Evolutionary conservation across 2,113 vertebrate species (phyloP), one percentile per base, ranked within the genome.

Genomic region (Alligator mississippiensis): DNA sequence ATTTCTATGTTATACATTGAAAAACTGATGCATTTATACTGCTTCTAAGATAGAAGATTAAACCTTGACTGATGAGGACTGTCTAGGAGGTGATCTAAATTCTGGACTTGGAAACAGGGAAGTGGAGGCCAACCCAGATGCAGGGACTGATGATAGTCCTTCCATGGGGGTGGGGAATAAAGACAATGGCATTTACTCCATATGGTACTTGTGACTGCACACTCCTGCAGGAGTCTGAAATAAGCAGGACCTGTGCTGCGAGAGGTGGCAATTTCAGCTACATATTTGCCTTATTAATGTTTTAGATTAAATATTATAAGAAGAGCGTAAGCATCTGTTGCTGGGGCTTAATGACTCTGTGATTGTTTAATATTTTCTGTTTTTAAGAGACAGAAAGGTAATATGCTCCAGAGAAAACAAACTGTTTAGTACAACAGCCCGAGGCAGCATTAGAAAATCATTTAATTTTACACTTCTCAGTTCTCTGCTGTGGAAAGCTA

Each of bases 401-500:
- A 82, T 27, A 62, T 25, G 30, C 90, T 89, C 24, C 68, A 81
- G 60, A 90, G 55, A 83, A 85, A 86, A 14, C 9, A 77, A 84
- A 9, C n/a, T 30, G 81, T 90, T 83, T 58, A 63, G 60, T 54
- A 63, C 27, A 74, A 74, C n/a, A 88, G 89, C 94, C 93, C 80
- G 47, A 91, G 94, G 92, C 90, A 90, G 60, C 59, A 55, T 82
- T 75, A 89, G 58, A 88, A 95, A 95, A 92, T n/a, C 0, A 3
- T 92, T 95, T 90, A 47, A 66, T 89, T 84, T 64, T 38, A 92
- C 68, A 82, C 9, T 77, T 87, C 80, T 91, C 47, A 2, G 5
- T 92, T 95, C 84, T 91, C 84, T 78, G 7, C 24, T 90, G 76
- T 93, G 89, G 72, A 94, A 94, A 68, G 38, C 81, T 91, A 58